These are phyloP conservation scores for Epsilonema sp. DNA, from an alignment of 2,888 invertebrate species.

Conservation along the genomic window DNA sequence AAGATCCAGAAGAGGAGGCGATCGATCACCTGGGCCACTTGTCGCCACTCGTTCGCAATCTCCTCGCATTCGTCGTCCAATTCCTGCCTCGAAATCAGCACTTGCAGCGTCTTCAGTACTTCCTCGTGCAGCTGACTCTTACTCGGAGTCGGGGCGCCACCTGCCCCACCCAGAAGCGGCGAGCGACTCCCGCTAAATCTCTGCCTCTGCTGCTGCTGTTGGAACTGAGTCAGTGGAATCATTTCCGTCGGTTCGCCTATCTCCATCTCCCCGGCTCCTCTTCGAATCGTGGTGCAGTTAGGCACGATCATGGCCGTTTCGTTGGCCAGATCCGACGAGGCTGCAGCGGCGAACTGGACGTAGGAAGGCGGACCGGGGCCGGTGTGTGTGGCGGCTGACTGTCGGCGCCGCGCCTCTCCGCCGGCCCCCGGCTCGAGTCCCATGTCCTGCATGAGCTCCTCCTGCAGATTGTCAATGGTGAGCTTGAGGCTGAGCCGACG, in stretches of 20 bases:
- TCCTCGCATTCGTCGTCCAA: conserved; percentile 31
- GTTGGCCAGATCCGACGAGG: background rate
- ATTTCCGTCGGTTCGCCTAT: too few species aligned
- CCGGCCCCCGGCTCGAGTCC: background rate
- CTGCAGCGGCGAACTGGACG: background rate
- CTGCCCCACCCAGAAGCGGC: background rate
- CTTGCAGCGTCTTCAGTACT: conserved; percentile 28
- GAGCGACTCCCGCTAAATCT: too few species aligned
- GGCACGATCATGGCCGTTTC: background rate
- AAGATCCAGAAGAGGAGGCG: conserved; percentile 40
- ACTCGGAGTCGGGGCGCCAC: conserved; percentile 1
- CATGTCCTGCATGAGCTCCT: conserved; percentile 25
- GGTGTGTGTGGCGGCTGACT: background rate
- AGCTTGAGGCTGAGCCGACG: conserved; percentile 27
- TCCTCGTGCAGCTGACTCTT: conserved; percentile 11
- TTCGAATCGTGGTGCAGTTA: too few species aligned
- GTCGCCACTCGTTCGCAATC: conserved; percentile 39
- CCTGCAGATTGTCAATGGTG: conserved; percentile 30
- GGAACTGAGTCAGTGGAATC: too few species aligned
- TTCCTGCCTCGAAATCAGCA: conserved; percentile 36
- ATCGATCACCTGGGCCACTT: conserved; percentile 33
- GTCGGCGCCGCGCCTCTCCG: background rate
- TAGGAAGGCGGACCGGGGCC: background rate
- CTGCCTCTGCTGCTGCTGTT: too few species aligned
- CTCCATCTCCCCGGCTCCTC: too few species aligned